Percentiles rank a stretch among this genome's conserved stretches.
Evolutionary conservation across 2,797 vertebrate species (phyloP).

Genomic region (Poecilia gillii): DNA sequence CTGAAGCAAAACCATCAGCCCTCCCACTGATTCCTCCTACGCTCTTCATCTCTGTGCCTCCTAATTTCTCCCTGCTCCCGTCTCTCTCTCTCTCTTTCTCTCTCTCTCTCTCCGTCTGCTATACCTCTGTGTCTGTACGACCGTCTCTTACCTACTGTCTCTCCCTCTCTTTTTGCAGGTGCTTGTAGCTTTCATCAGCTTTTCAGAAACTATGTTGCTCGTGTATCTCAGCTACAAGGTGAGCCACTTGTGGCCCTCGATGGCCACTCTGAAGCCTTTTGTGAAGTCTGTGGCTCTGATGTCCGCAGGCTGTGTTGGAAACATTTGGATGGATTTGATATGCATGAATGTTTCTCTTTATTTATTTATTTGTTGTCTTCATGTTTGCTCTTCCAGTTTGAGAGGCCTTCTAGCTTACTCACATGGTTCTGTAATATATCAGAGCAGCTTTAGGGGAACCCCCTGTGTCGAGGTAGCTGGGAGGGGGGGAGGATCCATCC

Average conservation of each 20-base stretch:
- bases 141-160: slow-evolving; percentile 22
- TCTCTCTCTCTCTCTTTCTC: slow-evolving; percentile 7
- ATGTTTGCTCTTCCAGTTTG: slow-evolving; percentile 17
- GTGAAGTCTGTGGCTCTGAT: slow-evolving; percentile 21
- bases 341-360: slow-evolving; percentile 1
- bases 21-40: slow-evolving; percentile 76
- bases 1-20: slow-evolving; percentile 71
- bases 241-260: slow-evolving; percentile 43
- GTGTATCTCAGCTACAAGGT: slow-evolving; percentile 90
- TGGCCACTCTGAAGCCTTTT: slow-evolving; percentile 17
- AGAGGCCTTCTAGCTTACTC: slow-evolving; percentile 19
- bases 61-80: slow-evolving; percentile 60
- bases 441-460: slow-evolving; percentile 46
- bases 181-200: slow-evolving; percentile 88
- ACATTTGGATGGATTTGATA: slow-evolving; percentile 4
- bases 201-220: slow-evolving; percentile 88
- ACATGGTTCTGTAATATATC: slow-evolving; percentile 35
- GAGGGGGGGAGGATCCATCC: slow-evolving; percentile 49
- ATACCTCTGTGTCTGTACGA: slow-evolving; percentile 32
- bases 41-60: slow-evolving; percentile 63
- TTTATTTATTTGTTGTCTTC: background rate
- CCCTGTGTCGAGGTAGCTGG: slow-evolving; percentile 45
- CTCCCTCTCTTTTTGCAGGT: slow-evolving; percentile 72
- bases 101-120: slow-evolving; percentile 7
- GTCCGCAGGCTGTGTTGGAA: slow-evolving; percentile 1